Percentiles rank a stretch among this genome's conserved stretches.
Evolutionary conservation across 1,140 invertebrate species (phyloP).

Genomic region (Oreohelix idahoensis): DNA sequence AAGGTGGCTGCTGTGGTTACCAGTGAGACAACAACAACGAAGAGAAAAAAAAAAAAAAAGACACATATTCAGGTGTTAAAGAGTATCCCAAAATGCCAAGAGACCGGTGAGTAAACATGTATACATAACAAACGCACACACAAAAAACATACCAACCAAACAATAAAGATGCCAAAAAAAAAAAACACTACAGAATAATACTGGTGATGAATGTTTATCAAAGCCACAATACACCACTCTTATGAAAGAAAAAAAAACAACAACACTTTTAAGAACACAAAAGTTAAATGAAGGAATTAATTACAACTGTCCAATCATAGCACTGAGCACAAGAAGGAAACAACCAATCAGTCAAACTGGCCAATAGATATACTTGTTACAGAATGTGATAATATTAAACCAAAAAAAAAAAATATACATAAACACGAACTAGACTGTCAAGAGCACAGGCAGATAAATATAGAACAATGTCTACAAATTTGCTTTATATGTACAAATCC

Average conservation of each 20-base stretch:
- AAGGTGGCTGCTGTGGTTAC: not conserved
- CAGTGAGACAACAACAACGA: not conserved
- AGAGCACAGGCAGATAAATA: constrained; percentile 37
- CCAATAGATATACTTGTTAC: constrained; percentile 26
- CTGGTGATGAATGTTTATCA: not conserved
- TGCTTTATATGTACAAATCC: constrained; percentile 27
- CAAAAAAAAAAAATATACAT: constrained; percentile 5
- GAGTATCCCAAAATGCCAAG: constrained; percentile 30
- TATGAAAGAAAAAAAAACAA: constrained; percentile 1
- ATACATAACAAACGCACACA: not conserved
- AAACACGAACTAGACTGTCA: constrained; percentile 29
- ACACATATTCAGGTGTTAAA: constrained; percentile 19
- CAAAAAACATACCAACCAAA: constrained; percentile 22
- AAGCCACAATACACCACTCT: constrained; percentile 32
- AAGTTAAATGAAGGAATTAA: constrained; percentile 14
- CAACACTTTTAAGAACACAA: constrained; percentile 4
- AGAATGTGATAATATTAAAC: constrained; percentile 24
- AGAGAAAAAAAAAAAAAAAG: not conserved
- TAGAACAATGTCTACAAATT: constrained; percentile 20
- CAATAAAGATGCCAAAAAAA: constrained; percentile 10
- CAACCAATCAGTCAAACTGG: constrained; percentile 24
- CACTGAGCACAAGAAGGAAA: constrained; percentile 20
- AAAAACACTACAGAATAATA: not conserved
- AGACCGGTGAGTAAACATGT: constrained; percentile 8
- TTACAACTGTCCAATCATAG: constrained; percentile 29